Conservation (phyloP, 1,140 invertebrate species). For the Lerema accius region DNA sequence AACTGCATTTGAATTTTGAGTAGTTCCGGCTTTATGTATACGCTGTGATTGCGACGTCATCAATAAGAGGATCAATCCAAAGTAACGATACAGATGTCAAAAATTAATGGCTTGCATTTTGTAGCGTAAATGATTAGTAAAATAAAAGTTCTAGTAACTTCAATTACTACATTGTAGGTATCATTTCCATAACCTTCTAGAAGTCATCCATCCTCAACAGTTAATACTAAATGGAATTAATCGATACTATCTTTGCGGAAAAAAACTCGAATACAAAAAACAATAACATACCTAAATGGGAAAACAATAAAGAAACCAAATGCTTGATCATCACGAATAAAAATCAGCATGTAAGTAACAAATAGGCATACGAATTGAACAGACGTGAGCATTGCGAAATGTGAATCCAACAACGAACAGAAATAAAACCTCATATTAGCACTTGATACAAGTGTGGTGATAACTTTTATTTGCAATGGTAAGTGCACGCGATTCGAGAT, state of each 20-base stretch:
- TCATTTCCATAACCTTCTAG: too few species aligned
- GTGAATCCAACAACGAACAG: constrained; percentile 27
- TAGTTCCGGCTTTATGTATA: constrained; percentile 4
- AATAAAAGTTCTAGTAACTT: too few species aligned
- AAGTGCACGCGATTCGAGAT: constrained; percentile 46
- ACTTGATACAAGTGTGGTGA: constrained; percentile 39
- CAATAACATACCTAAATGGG: background rate
- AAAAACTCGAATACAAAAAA: too few species aligned
- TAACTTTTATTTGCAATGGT: constrained; percentile 46
- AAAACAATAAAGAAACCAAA: background rate
- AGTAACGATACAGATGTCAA: too few species aligned
- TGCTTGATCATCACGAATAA: background rate
- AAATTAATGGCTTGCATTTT: too few species aligned
- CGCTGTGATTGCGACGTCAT: background rate
- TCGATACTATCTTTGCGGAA: too few species aligned
- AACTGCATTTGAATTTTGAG: constrained; percentile 11
- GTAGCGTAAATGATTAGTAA: too few species aligned
- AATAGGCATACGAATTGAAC: constrained; percentile 11
- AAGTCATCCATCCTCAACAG: too few species aligned
- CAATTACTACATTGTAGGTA: too few species aligned
- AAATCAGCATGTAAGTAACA: background rate
- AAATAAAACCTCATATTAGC: constrained; percentile 38
- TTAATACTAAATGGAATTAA: too few species aligned
- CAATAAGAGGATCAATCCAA: too few species aligned
- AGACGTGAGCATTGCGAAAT: constrained; percentile 17